A percentile compares a stretch with the other conserved stretches of the same genome.
phyloP scores from a whole-genome alignment of 2,113 vertebrate genomes.

The Larimichthys crocea region DNA sequence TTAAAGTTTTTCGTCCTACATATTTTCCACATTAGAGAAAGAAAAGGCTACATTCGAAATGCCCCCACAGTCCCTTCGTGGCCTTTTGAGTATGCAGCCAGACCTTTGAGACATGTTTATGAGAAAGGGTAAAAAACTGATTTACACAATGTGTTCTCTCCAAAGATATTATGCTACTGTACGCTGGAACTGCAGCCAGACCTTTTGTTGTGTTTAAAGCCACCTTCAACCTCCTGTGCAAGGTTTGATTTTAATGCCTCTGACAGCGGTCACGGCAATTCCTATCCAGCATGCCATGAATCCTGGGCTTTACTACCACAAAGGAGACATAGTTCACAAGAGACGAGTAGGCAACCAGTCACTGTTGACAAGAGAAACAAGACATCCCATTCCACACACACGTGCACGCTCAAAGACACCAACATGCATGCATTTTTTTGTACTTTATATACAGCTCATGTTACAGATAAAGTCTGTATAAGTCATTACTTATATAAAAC shows the following conservation, averaged over 20 bases:
- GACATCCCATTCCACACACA: not conserved
- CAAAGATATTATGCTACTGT: not conserved
- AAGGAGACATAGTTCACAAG: slow-evolving; percentile 23
- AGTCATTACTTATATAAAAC: too few species aligned
- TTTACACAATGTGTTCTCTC: not conserved
- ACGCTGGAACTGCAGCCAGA: not conserved
- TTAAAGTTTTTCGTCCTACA: not conserved
- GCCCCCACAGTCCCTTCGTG: not conserved
- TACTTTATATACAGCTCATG: too few species aligned
- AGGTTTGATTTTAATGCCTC: slow-evolving; percentile 16
- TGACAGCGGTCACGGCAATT: not conserved
- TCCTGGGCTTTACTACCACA: not conserved
- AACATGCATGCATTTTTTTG: not conserved
- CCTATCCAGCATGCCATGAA: slow-evolving; percentile 11
- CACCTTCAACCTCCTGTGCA: slow-evolving; percentile 1
- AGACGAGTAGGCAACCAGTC: not conserved
- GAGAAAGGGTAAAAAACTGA: not conserved
- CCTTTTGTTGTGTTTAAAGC: slow-evolving; percentile 15
- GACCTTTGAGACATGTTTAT: slow-evolving; percentile 8
- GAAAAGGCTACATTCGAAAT: not conserved
- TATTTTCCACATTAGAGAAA: slow-evolving; percentile 5
- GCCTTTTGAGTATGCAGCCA: not conserved
- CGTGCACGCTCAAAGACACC: not conserved
- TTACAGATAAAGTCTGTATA: not conserved
- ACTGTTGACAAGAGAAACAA: not conserved